Evolutionary conservation across 2,113 vertebrate species (phyloP).

Genomic region (Motacilla alba): DNA sequence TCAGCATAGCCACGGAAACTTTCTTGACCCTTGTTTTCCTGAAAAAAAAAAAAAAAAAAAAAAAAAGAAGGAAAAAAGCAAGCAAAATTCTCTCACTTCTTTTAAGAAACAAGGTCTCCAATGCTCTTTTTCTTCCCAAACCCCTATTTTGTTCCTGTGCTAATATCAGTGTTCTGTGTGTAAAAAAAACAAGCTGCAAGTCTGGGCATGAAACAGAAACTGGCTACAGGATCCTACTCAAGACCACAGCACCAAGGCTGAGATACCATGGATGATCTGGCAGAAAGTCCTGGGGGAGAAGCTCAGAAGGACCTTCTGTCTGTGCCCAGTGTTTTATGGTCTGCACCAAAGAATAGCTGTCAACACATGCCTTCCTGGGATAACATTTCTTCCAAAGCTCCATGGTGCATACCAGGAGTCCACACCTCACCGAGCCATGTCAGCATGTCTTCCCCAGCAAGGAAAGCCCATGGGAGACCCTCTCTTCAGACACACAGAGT

Average conservation of each 20-base stretch:
- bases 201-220: neutral
- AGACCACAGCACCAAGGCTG: neutral
- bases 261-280: neutral
- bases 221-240: neutral
- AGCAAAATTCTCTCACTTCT: neutral
- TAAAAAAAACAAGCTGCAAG: neutral
- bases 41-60: neutral
- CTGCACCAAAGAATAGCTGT: neutral
- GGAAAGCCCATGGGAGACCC: neutral
- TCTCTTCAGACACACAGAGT: neutral
- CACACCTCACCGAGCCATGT: neutral
- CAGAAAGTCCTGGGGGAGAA: neutral
- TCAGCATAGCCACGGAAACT: neutral
- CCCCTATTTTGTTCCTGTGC: neutral
- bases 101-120: neutral
- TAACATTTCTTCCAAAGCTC: neutral
- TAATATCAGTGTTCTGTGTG: neutral
- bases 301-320: neutral
- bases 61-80: neutral
- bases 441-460: neutral
- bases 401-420: neutral
- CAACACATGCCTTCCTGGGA: accelerated
- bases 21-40: neutral
- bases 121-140: neutral
- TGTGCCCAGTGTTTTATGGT: neutral